A percentile compares a stretch with the other conserved stretches of the same genome.
phyloP scores from a whole-genome alignment of 2,113 vertebrate genomes.

The Leucopsar rothschildi region DNA sequence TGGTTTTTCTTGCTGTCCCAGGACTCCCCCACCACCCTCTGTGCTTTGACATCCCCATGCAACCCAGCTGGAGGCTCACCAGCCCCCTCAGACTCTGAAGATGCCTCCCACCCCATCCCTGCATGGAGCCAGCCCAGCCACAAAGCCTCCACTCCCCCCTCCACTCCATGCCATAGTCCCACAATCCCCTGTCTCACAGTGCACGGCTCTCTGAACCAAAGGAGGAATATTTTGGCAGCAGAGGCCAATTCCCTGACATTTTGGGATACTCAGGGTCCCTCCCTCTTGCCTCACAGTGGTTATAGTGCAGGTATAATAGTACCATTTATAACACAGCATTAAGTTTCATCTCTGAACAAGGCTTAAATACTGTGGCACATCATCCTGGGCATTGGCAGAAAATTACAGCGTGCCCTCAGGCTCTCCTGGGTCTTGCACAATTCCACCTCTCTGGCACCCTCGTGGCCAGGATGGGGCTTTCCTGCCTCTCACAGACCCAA shows the following conservation, averaged over 20 bases:
- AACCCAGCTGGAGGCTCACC: neutral
- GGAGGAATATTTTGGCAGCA: neutral
- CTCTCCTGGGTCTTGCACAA: neutral
- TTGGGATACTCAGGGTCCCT: neutral
- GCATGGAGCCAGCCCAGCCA: neutral
- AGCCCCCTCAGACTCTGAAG: neutral
- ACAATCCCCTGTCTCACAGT: accelerated
- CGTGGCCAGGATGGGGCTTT: neutral
- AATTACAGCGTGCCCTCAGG: neutral
- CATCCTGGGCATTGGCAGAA: neutral
- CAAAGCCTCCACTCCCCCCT: neutral
- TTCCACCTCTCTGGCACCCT: neutral
- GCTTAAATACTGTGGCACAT: neutral
- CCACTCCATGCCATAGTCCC: accelerated
- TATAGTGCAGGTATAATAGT: neutral
- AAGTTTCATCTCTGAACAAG: neutral
- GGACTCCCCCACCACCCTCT: neutral
- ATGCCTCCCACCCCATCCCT: neutral
- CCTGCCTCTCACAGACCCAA: neutral
- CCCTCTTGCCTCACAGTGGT: neutral
- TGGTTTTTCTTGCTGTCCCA: neutral
- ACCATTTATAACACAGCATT: neutral
- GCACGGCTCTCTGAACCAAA: neutral
- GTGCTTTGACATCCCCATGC: neutral
- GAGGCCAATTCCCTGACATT: neutral